phyloP scores from a whole-genome alignment of 2,797 vertebrate genomes.

The Sardinella longiceps region DNA sequence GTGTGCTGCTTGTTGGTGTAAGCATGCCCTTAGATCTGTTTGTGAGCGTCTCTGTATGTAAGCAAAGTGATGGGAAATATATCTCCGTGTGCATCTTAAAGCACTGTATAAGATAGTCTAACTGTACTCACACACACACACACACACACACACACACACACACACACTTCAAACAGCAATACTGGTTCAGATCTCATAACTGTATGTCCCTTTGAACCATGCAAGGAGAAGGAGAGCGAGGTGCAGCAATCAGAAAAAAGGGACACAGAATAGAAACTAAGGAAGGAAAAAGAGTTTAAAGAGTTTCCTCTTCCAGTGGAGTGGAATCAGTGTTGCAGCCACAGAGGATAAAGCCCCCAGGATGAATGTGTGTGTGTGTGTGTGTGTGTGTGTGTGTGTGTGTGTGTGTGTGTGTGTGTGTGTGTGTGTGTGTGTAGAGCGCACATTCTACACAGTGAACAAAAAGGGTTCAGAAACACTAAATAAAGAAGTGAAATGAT shows the following conservation, averaged over 20 bases:
- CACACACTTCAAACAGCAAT: not conserved
- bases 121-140: not conserved
- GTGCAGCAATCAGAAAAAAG: not conserved
- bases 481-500: no score
- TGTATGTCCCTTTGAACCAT: not conserved
- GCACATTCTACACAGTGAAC: no score
- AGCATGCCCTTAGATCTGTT: not conserved
- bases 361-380: no score
- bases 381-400: no score
- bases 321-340: not conserved
- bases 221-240: not conserved
- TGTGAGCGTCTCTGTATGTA: not conserved
- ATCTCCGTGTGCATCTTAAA: not conserved
- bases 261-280: not conserved
- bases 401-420: conserved; percentile 7
- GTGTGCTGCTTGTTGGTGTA: not conserved
- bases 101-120: not conserved
- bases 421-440: conserved; percentile 29
- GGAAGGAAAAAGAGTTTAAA: not conserved
- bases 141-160: not conserved
- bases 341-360: not conserved
- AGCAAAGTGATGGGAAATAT: not conserved
- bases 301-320: not conserved
- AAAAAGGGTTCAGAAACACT: no score
- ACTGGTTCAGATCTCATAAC: not conserved